Base-by-base conservation (phyloP, 2,113 vertebrate species). In the Campylorhamphus procurvoides region DNA sequence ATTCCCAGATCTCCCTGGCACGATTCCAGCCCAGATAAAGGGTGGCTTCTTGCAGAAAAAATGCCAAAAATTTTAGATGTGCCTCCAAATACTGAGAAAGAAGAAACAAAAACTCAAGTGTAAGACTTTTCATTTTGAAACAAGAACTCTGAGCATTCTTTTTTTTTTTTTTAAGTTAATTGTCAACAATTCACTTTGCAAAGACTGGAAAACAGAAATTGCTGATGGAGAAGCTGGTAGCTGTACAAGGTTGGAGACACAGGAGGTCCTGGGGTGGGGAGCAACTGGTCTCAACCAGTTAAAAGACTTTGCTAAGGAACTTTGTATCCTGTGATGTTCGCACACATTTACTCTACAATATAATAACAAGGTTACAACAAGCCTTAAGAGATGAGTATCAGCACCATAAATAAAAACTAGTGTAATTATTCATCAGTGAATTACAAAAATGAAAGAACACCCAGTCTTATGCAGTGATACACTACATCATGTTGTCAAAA, bases 31-130 rank as follows among this genome's bases (percentile, higher is more conserved):
- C 99, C 93, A 99, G 98, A 97, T 99, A 99, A 33, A 99, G 98
- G 72, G 99, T 99, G 93, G 99, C 99, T 98, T 99, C 99, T 98
- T 99, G 99, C 75, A 99, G 99, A 97, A 99, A 99, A 98, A 99
- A 99, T 16, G 99, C 99, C 97, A 99, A 98, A 98, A 99, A 99
- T 98, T 99, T 99, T 96, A 99, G 98, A 97, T 99, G 99, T 83
- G 98, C 98, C 96, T 99, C 99, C 98, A 99, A 98, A 98, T 99
- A 99, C 99, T 99, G 96, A 88, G 94, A 94, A 97, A 93, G 50
- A 85, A 24, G 71, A 63, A 96, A 97, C 64, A 90, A 56, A 95
- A 81, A 56, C 46, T 75, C 89, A 95, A 96, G 89, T 84, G 95
- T 93, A 88, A 96, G 56, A 90, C 76, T 46, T 90, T 69, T 83